Percentiles rank a stretch among this genome's conserved stretches.
phyloP scores from a whole-genome alignment of 1,140 invertebrate species.

The Belonocnema kinseyi region DNA sequence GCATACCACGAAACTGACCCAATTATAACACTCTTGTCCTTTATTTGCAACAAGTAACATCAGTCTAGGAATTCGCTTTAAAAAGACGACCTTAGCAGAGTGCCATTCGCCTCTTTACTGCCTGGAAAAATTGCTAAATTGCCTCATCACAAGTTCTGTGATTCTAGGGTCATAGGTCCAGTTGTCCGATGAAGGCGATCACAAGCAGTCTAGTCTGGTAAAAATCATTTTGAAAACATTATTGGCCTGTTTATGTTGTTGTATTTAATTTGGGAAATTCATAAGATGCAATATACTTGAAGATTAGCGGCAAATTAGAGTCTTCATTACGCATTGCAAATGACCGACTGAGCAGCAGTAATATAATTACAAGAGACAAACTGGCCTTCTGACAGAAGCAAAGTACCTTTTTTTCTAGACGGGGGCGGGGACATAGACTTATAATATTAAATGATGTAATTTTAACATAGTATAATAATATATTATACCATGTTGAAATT shows the following conservation, averaged over 20 bases:
- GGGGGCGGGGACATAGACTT: too few relatives aligned
- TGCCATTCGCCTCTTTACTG: slow-evolving; percentile 14
- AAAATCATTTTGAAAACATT: neutral
- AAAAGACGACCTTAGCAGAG: slow-evolving; percentile 19
- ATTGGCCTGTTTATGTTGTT: slow-evolving; percentile 26
- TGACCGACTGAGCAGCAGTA: too few relatives aligned
- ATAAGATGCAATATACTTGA: too few relatives aligned
- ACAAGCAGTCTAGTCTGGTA: slow-evolving; percentile 36
- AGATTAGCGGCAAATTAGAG: too few relatives aligned
- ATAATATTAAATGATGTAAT: too few relatives aligned
- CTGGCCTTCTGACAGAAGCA: too few relatives aligned
- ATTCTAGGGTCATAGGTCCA: slow-evolving; percentile 49
- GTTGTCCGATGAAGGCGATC: slow-evolving; percentile 62
- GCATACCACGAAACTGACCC: neutral
- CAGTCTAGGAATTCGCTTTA: slow-evolving; percentile 18
- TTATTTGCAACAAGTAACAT: slow-evolving; percentile 6
- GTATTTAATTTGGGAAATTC: too few relatives aligned
- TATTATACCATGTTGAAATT: too few relatives aligned
- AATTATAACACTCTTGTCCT: neutral
- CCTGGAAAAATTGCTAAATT: slow-evolving; percentile 41
- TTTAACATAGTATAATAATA: too few relatives aligned
- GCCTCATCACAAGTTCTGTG: slow-evolving; percentile 50
- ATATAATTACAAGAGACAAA: too few relatives aligned
- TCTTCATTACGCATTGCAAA: too few relatives aligned
- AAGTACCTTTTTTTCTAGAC: too few relatives aligned